Percentiles rank a stretch among this genome's conserved stretches.
Conservation (phyloP, 2,113 vertebrate species). For the Acanthochromis polyacanthus region DNA sequence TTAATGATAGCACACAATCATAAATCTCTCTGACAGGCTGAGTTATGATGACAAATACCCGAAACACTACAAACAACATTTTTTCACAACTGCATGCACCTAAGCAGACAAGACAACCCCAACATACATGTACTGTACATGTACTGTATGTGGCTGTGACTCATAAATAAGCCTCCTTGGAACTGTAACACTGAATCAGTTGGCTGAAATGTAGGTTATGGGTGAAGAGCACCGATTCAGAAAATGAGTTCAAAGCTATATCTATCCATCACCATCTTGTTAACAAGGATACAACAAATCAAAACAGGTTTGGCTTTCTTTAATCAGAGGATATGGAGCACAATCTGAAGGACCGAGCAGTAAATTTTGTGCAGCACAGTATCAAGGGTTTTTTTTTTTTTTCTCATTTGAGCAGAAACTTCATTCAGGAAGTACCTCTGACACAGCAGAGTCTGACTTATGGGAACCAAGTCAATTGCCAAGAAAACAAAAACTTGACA, state of each 20-base stretch:
- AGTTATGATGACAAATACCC: slow-evolving; percentile 64
- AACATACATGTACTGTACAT: slow-evolving; percentile 23
- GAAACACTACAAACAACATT: slow-evolving; percentile 49
- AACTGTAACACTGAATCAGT: slow-evolving; percentile 24
- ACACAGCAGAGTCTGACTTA: slow-evolving; percentile 71
- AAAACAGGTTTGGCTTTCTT: slow-evolving; percentile 14
- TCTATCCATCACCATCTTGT: slow-evolving; percentile 31
- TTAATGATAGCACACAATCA: slow-evolving; percentile 73
- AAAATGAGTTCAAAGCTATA: slow-evolving; percentile 49
- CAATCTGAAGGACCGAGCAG: background rate
- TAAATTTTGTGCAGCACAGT: slow-evolving; percentile 30
- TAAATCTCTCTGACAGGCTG: slow-evolving; percentile 74
- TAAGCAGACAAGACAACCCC: slow-evolving; percentile 10
- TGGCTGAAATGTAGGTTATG: slow-evolving; percentile 44
- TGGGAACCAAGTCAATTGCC: slow-evolving; percentile 55
- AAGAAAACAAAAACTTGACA: slow-evolving; percentile 51
- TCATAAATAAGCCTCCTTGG: slow-evolving; percentile 25
- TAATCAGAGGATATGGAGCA: slow-evolving; percentile 32
- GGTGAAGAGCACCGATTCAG: slow-evolving; percentile 30
- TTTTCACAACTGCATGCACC: slow-evolving; percentile 27
- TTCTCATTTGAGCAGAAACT: slow-evolving; percentile 17
- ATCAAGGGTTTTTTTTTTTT: too few relatives aligned
- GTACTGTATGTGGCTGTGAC: slow-evolving; percentile 12
- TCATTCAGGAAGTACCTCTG: slow-evolving; percentile 63
- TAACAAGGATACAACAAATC: slow-evolving; percentile 27